Evolutionary conservation across 2,113 vertebrate genomes (phyloP).

Genomic region (Albula goreensis): DNA sequence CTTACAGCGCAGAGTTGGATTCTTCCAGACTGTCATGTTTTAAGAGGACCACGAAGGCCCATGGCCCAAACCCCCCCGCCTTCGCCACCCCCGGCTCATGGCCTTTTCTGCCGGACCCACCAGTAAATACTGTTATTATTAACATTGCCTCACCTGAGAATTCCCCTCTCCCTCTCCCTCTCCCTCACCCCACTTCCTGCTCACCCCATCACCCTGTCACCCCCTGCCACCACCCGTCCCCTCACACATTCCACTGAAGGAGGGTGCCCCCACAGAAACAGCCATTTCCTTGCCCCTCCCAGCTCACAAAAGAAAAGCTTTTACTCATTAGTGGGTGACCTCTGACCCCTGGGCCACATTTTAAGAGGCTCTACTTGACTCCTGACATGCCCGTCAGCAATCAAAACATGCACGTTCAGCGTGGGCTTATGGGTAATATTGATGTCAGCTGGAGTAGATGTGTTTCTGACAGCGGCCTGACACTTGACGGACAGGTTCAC

Average conservation of each 20-base stretch:
- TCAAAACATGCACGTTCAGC: slow-evolving; percentile 66
- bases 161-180: slow-evolving; percentile 63
- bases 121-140: slow-evolving; percentile 60
- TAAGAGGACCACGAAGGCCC: not conserved
- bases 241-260: slow-evolving; percentile 57
- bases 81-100: not conserved
- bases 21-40: not conserved
- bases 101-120: slow-evolving; percentile 29
- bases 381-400: slow-evolving; percentile 75
- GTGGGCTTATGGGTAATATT: slow-evolving; percentile 51
- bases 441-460: slow-evolving; percentile 53
- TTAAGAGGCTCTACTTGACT: slow-evolving; percentile 79
- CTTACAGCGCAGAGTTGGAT: not conserved
- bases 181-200: slow-evolving; percentile 50
- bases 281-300: slow-evolving; percentile 49
- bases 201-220: slow-evolving; percentile 46
- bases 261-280: slow-evolving; percentile 32
- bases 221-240: slow-evolving; percentile 56
- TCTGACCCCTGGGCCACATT: slow-evolving; percentile 69
- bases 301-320: slow-evolving; percentile 66
- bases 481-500: slow-evolving; percentile 70
- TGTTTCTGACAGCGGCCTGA: slow-evolving; percentile 64
- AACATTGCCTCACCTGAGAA: slow-evolving; percentile 67
- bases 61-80: not conserved
- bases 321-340: slow-evolving; percentile 75